Conservation (phyloP, 1,140 invertebrate genomes). For the Ganaspis sp. region DNA sequence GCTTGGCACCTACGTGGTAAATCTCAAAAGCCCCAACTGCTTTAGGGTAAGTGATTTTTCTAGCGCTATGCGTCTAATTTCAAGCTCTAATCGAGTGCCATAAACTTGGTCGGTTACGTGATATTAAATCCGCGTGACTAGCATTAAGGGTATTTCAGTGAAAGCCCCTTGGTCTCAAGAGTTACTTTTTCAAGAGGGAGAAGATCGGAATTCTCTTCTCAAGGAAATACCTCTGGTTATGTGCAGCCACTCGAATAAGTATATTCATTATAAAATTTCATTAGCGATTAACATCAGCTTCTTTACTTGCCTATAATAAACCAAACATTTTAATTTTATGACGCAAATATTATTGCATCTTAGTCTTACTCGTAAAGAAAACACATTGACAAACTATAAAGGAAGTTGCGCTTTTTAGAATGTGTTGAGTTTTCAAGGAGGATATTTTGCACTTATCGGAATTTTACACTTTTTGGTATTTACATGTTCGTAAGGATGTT, state of each 20-base stretch:
- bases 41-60: slow-evolving; percentile 55
- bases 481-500: too few species aligned
- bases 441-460: too few species aligned
- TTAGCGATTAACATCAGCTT: not conserved
- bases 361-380: too few species aligned
- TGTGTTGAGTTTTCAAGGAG: too few species aligned
- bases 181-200: slow-evolving; percentile 21
- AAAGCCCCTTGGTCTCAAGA: slow-evolving; percentile 35
- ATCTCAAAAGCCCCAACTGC: slow-evolving; percentile 44
- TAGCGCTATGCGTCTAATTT: slow-evolving; percentile 50
- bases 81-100: slow-evolving; percentile 35
- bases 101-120: slow-evolving; percentile 43
- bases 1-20: slow-evolving; percentile 32
- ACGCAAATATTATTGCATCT: too few species aligned
- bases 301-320: not conserved
- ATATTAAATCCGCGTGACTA: slow-evolving; percentile 57
- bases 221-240: not conserved
- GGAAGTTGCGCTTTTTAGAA: too few species aligned
- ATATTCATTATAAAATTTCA: slow-evolving; percentile 25
- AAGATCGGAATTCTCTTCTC: slow-evolving; percentile 23
- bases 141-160: slow-evolving; percentile 41
- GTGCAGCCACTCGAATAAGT: slow-evolving; percentile 5
- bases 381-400: not conserved
- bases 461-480: too few species aligned
- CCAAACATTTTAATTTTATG: too few species aligned